Conservation (phyloP, 2,888 invertebrate genomes). For the Tachina fera region DNA sequence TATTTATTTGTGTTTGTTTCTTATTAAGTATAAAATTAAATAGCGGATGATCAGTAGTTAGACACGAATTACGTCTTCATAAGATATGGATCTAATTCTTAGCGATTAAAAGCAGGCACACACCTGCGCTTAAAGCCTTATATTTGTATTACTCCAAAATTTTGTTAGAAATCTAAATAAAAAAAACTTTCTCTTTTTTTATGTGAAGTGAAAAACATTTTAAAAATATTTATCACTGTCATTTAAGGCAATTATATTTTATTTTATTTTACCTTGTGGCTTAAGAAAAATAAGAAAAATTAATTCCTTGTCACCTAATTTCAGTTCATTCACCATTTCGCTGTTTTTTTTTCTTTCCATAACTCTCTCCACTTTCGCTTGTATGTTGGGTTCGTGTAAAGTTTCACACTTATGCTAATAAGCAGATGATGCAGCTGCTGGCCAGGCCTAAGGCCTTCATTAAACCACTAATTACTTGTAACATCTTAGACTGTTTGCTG, state of each 20-base stretch:
- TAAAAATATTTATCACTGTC: slow-evolving; percentile 19
- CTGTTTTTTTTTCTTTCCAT: slow-evolving; percentile 21
- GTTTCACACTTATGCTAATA: slow-evolving; percentile 67
- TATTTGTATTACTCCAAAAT: too few relatives aligned
- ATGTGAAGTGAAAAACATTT: background rate
- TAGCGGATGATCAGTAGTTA: too few relatives aligned
- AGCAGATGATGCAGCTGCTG: slow-evolving; percentile 54
- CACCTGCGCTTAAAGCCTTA: too few relatives aligned
- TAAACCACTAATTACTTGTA: slow-evolving; percentile 72
- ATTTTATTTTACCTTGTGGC: background rate
- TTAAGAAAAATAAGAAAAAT: slow-evolving; percentile 7
- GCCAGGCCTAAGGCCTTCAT: slow-evolving; percentile 63
- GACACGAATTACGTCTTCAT: too few relatives aligned
- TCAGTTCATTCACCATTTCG: background rate
- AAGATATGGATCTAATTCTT: too few relatives aligned
- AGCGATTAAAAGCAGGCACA: too few relatives aligned
- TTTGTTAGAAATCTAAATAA: too few relatives aligned
- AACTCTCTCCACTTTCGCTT: slow-evolving; percentile 29
- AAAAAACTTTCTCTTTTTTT: too few relatives aligned
- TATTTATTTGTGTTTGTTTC: too few relatives aligned
- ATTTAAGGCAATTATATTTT: background rate
- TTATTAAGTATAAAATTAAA: too few relatives aligned
- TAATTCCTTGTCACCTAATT: slow-evolving; percentile 68
- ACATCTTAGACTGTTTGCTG: slow-evolving; percentile 51
- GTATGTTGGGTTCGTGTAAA: slow-evolving; percentile 20